Evolutionary conservation across 2,888 invertebrate genomes (phyloP).

Genomic region (Cantharis nigra): DNA sequence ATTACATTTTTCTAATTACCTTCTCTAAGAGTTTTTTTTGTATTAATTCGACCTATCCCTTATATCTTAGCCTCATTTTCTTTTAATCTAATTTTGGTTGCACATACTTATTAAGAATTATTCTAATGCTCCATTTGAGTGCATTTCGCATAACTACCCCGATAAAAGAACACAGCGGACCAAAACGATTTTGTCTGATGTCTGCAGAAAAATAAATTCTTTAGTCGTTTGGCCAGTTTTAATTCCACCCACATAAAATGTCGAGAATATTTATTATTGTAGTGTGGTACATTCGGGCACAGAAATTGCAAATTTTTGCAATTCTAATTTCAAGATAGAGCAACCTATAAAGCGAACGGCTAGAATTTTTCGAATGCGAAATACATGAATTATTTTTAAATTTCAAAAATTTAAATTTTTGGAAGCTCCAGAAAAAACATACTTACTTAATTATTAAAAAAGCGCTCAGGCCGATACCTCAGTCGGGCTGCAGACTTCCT

Average conservation of each 20-base stretch:
- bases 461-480: background rate
- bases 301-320: background rate
- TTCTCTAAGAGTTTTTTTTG: constrained; percentile 15
- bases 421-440: too few species aligned
- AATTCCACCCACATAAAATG: constrained; percentile 34
- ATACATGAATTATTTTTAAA: background rate
- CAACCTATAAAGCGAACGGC: background rate
- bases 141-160: constrained; percentile 37
- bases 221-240: constrained; percentile 10
- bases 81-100: constrained; percentile 1
- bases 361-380: too few species aligned
- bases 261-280: constrained; percentile 36
- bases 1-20: constrained; percentile 55
- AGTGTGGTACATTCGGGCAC: constrained; percentile 27
- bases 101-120: constrained; percentile 12
- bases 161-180: constrained; percentile 29
- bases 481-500: background rate
- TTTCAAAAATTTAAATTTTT: too few species aligned
- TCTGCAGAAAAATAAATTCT: background rate
- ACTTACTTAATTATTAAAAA: too few species aligned
- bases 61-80: background rate
- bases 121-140: constrained; percentile 25
- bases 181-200: background rate
- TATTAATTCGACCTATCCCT: background rate
- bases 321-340: background rate